These are phyloP conservation scores for Semicossyphus pulcher DNA, from an alignment of 2,113 vertebrate species.

Conservation along the genomic window DNA sequence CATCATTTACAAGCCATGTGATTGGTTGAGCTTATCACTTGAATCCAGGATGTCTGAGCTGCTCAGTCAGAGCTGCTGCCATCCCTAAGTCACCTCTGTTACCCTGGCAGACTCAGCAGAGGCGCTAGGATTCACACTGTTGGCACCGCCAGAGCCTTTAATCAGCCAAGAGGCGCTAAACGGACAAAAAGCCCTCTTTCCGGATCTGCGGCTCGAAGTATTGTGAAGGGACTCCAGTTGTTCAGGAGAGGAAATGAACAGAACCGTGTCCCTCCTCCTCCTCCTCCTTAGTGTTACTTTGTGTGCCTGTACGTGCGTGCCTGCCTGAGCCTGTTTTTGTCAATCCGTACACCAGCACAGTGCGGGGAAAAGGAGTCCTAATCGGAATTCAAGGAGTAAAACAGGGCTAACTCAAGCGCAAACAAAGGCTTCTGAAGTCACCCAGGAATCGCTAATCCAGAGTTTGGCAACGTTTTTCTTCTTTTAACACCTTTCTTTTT, in stretches of 20 bases:
- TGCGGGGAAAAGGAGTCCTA: slow-evolving; percentile 39
- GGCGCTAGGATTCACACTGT: slow-evolving; percentile 35
- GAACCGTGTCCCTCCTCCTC: slow-evolving; percentile 10
- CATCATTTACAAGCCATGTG: background rate
- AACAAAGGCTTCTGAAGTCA: slow-evolving; percentile 59
- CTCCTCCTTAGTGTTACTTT: background rate
- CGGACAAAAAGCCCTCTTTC: slow-evolving; percentile 33
- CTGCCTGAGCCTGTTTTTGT: slow-evolving; percentile 37
- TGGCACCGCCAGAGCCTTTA: slow-evolving; percentile 39
- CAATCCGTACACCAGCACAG: slow-evolving; percentile 17
- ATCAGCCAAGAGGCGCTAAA: slow-evolving; percentile 46
- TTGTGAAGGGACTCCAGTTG: slow-evolving; percentile 12
- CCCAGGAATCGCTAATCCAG: slow-evolving; percentile 55
- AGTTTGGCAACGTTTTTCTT: slow-evolving; percentile 43
- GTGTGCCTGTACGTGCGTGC: slow-evolving; percentile 1
- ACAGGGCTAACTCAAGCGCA: slow-evolving; percentile 29
- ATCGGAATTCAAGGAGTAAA: slow-evolving; percentile 61
- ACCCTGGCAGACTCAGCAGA: slow-evolving; percentile 22
- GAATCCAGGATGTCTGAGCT: slow-evolving; percentile 20
- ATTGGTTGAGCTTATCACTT: slow-evolving; percentile 47
- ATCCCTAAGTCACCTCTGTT: slow-evolving; percentile 18
- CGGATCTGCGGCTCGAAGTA: slow-evolving; percentile 17
- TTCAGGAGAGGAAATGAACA: slow-evolving; percentile 52
- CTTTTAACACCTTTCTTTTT: slow-evolving; percentile 38
- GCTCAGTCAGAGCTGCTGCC: slow-evolving; percentile 28